Evolutionary conservation across 2,888 invertebrate genomes (phyloP).

Genomic region (Leptopilina drosophilae): DNA sequence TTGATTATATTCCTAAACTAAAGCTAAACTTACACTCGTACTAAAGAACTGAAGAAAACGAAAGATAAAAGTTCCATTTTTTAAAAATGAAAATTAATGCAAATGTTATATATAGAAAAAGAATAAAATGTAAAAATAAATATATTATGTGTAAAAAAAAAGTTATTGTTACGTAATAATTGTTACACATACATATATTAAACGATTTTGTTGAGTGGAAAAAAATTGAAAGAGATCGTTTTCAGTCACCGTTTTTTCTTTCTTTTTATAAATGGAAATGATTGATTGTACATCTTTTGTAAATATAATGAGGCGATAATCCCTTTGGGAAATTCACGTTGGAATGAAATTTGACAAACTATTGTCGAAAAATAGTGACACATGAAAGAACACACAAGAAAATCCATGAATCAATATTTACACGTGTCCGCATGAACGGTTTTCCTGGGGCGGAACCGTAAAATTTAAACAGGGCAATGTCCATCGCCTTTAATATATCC

Average conservation of each 20-base stretch:
- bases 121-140: too few relatives aligned
- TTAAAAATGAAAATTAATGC: too few relatives aligned
- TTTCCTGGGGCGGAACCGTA: conserved; percentile 13
- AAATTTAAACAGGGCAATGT: conserved; percentile 22
- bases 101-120: too few relatives aligned
- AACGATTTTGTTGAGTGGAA: too few relatives aligned
- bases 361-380: conserved; percentile 19
- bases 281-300: neutral
- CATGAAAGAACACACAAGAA: conserved; percentile 1
- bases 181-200: neutral
- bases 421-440: conserved; percentile 20
- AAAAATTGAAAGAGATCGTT: too few relatives aligned
- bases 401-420: conserved; percentile 35
- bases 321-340: neutral
- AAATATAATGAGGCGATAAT: neutral
- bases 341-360: conserved; percentile 11
- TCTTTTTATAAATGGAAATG: neutral
- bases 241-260: neutral
- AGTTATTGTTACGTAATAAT: neutral
- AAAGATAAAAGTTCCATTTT: too few relatives aligned
- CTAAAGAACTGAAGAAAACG: too few relatives aligned
- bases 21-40: too few relatives aligned
- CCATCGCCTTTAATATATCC: conserved; percentile 20
- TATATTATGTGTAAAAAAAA: too few relatives aligned
- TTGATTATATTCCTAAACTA: too few relatives aligned